These are phyloP conservation scores for Tachycineta bicolor DNA, from an alignment of 2,113 vertebrate genomes.

Conservation along the genomic window DNA sequence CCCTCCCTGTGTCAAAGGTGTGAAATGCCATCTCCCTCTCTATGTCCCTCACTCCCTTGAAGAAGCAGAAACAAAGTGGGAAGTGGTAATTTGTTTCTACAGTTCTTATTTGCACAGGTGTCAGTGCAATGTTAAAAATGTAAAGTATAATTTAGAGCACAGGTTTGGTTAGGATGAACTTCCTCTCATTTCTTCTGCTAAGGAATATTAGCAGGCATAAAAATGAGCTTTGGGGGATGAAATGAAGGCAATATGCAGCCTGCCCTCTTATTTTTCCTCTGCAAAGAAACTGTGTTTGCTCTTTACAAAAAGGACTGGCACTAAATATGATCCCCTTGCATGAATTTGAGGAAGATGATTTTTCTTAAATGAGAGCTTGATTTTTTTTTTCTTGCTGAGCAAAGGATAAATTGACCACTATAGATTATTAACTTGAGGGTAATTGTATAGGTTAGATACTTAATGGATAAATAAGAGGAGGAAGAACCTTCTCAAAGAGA, in stretches of 20 bases:
- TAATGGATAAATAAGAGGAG: background rate
- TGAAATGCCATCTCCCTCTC: background rate
- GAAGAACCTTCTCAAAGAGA: background rate
- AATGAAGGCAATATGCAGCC: background rate
- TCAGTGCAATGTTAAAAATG: background rate
- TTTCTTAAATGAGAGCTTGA: background rate
- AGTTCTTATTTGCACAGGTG: background rate
- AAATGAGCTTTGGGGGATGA: background rate
- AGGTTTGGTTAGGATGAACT: background rate
- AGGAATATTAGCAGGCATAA: background rate
- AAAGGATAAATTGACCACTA: background rate
- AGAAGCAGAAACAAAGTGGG: background rate
- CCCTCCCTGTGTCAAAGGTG: background rate
- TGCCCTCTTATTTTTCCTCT: background rate
- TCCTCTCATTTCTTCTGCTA: background rate
- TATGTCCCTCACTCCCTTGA: fast-evolving
- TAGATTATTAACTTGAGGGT: background rate
- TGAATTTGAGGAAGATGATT: background rate
- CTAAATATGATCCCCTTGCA: background rate
- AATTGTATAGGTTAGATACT: background rate
- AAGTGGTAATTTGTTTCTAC: background rate
- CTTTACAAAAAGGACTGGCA: background rate
- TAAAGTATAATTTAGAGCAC: background rate
- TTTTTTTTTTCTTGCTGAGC: background rate
- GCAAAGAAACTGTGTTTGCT: background rate